Evolutionary conservation across 2,797 vertebrate species (phyloP), one percentile per base, ranked within the genome.

Genomic region (Channallabes apus): DNA sequence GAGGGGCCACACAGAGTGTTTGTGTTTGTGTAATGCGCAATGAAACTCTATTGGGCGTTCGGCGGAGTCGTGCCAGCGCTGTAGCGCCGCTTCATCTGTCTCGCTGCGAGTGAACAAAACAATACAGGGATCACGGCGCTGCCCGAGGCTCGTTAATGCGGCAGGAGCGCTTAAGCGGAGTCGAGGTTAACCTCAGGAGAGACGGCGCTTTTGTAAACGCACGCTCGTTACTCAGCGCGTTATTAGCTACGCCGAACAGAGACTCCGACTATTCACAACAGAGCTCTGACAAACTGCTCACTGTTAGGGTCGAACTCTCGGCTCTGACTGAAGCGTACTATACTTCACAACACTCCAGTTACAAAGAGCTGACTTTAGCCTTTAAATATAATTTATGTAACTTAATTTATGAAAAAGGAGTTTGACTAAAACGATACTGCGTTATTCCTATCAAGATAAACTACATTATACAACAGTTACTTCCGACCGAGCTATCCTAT

Each of bases 101-200:
- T 89, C 85, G 80, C 80, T 88, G 86, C 77, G 88, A 84, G 87
- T 90, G 87, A 90, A 83, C 82, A 82, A 87, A 86, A 88, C 84
- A 87, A 88, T 68, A 84, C 82, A 27, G 84, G 85, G 82, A 86
- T 80, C 84, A 46, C 73, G 41, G 71, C 32, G 68, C 82, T 68
- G 84, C 86, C 84, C 87, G 72, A 78, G 65, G 51, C 84, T 85
- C 82, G 82, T 82, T 87, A 84, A 72, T 78, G 58, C 56, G 24
- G 27, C 82, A 67, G 82, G 82, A 83, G 80, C 61, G 58, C 71
- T 62, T 32, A 24, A 67, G 65, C 64, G 29, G 38, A 79, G 82
- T 38, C 18, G 35, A 68, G 80, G 86, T 82, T 83, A 86, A 82
- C 72, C 35, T 71, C 62, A 27, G 83, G 79, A 84, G 77, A 84